phyloP scores from a whole-genome alignment of 2,888 invertebrate species.

The Unio pictorum region DNA sequence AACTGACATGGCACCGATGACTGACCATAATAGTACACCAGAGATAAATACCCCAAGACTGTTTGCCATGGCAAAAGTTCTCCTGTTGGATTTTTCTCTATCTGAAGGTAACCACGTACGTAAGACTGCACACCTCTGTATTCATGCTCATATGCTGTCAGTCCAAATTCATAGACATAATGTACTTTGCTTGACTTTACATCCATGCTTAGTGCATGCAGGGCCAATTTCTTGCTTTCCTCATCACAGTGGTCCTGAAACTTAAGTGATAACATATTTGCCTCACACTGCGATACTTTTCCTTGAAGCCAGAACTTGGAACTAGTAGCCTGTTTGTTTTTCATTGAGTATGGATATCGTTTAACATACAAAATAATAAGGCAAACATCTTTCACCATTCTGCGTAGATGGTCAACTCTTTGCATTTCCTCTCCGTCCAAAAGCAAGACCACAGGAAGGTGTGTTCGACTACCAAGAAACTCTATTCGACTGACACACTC shows the following conservation, averaged over 20 bases:
- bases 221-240: conserved; percentile 1
- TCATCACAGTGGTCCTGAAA: conserved; percentile 15
- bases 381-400: background rate
- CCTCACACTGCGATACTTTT: conserved; percentile 18
- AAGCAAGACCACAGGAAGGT: conserved; percentile 17
- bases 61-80: conserved; percentile 17
- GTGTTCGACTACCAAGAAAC: conserved; percentile 17
- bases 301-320: conserved; percentile 16
- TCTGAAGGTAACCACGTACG: conserved; percentile 24
- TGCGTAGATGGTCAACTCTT: conserved; percentile 11
- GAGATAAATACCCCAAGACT: conserved; percentile 19
- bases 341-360: conserved; percentile 15
- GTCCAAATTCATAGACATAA: conserved; percentile 34
- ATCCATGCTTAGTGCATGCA: conserved; percentile 3
- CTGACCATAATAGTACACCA: conserved; percentile 34
- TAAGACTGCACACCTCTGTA: conserved; percentile 30
- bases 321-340: background rate
- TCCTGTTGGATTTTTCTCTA: background rate
- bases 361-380: conserved; percentile 25
- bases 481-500: conserved; percentile 13
- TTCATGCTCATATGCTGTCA: conserved; percentile 29
- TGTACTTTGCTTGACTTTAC: background rate
- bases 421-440: conserved; percentile 30
- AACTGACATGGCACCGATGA: conserved; percentile 28
- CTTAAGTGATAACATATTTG: conserved; percentile 19